Evolutionary conservation across 2,113 vertebrate species (phyloP), one percentile per base, ranked within the genome.

Genomic region (Sander lucioperca): DNA sequence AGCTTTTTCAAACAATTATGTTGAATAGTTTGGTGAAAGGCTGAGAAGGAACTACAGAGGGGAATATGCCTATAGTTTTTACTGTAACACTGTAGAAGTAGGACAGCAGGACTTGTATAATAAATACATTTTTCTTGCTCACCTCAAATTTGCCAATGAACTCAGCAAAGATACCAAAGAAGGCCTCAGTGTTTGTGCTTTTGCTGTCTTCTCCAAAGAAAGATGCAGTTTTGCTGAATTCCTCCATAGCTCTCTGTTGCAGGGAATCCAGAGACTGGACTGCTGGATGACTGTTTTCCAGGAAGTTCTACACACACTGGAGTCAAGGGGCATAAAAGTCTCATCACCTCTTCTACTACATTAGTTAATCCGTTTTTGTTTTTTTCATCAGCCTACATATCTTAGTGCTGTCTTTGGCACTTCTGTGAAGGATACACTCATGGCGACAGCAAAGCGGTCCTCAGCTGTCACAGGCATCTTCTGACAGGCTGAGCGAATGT

Each of bases 121-220:
- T 48, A 5, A 51, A 64, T 48, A 30, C 79, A 75, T 77, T 14
- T 59, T 62, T 68, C 21, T 39, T 48, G 1, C 96, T 96, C 87
- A 98, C 98, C 96, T 99, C 97, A 85, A 99, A 99, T 88, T 99
- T 99, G 94, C 90, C 94, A 76, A 97, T 97, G 89, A 99, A 99
- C 57, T 99, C 97, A 0, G 96, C 92, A 75, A 99, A 99, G 81
- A 99, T 99, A 75, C 97, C 97, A 21, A 99, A 99, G 94, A 99
- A 99, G 45, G 96, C 95, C 92, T 99, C 98, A 0, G 96, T 97
- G 54, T 96, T 97, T 21, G 97, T 96, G 87, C 94, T 84, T 73
- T 97, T 97, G 1, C 96, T 89, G 75, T 99, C 97, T 69, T 99
- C 98, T 6, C 98, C 98, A 0, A 99, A 99, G 94, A 96, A 99